A percentile compares a stretch with the other conserved stretches of the same genome.
phyloP scores from a whole-genome alignment of 1,140 invertebrate species.

The Micrasema longulum region DNA sequence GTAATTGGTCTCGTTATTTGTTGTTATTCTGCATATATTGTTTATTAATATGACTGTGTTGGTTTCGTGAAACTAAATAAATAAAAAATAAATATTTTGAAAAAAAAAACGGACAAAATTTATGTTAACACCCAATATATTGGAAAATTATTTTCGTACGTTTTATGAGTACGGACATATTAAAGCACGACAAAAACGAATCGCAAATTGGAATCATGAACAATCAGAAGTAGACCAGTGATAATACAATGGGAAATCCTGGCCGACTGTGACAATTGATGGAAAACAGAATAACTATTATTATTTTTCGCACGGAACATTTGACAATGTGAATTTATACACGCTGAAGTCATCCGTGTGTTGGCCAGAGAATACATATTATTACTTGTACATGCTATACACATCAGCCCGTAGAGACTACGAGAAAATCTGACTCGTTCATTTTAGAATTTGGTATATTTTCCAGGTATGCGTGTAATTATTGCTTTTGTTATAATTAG shows the following conservation, averaged over 20 bases:
- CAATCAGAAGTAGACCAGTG: constrained; percentile 9
- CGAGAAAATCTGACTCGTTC: neutral
- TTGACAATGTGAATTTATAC: constrained; percentile 14
- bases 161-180: neutral
- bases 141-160: neutral
- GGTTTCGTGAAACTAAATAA: too few species aligned
- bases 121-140: too few species aligned
- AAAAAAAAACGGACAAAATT: too few species aligned
- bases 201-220: constrained; percentile 22
- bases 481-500: neutral
- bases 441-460: neutral
- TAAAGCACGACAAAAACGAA: constrained; percentile 8
- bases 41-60: too few species aligned
- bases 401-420: neutral
- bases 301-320: constrained; percentile 30
- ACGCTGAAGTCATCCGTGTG: constrained; percentile 2
- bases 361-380: neutral
- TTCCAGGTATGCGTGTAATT: neutral
- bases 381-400: neutral
- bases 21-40: too few species aligned
- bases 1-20: too few species aligned
- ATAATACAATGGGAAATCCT: constrained; percentile 28
- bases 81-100: too few species aligned
- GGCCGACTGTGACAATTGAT: constrained; percentile 19
- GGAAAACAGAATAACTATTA: constrained; percentile 22